These are phyloP conservation scores for Eulemur rufifrons DNA, from an alignment of 2,113 vertebrate genomes.

Conservation along the genomic window DNA sequence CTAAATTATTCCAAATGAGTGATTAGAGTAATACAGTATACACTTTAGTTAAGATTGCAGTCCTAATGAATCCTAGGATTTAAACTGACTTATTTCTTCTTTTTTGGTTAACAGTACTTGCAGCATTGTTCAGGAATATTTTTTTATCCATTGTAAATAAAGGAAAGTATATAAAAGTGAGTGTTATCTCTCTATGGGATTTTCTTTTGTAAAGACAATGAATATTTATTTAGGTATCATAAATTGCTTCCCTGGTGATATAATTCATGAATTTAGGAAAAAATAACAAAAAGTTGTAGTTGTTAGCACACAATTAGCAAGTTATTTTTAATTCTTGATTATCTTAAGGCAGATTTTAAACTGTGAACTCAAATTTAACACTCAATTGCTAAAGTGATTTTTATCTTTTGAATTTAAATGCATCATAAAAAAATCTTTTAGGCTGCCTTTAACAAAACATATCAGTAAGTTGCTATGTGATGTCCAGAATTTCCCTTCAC, in stretches of 20 bases:
- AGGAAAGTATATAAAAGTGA: neutral
- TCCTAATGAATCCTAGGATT: neutral
- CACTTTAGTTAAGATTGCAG: neutral
- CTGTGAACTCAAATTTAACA: neutral
- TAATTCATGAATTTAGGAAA: neutral
- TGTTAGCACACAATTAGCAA: neutral
- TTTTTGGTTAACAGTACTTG: neutral
- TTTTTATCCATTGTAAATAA: neutral
- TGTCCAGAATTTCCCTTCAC: neutral
- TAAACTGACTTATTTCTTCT: neutral
- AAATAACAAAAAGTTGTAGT: neutral
- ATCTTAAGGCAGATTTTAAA: neutral
- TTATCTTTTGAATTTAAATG: constrained; percentile 1
- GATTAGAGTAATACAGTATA: neutral
- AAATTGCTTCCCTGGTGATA: neutral
- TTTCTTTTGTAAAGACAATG: neutral
- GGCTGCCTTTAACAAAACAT: neutral
- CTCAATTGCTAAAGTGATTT: neutral
- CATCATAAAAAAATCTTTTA: neutral
- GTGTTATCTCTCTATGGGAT: neutral
- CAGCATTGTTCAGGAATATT: neutral
- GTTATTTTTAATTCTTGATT: neutral
- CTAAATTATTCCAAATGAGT: neutral
- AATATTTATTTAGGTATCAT: neutral
- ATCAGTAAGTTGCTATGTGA: neutral